Evolutionary conservation across 2,888 invertebrate genomes (phyloP), one percentile per base, ranked within the genome.

Genomic region (Peribatodes rhomboidaria): DNA sequence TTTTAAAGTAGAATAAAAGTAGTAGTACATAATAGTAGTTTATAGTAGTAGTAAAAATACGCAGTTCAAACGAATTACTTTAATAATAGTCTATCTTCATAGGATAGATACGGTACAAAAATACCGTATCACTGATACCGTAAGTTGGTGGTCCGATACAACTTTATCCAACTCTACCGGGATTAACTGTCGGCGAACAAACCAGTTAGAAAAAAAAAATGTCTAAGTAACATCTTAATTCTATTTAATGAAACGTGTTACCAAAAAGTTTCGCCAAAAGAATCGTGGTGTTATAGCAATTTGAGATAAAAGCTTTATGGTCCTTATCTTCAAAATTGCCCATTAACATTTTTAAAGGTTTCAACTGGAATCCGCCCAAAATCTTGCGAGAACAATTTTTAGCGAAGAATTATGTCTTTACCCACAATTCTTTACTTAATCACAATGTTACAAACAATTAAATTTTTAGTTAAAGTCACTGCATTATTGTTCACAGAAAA

Each of bases 281-380:
- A 42, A 55, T 18, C n/a, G 47, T 54, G 41, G 20, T 55, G 49
- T 54, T 55, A 42, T 16, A 54, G 64, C 59, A 54, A 64, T 64
- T 64, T 55, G 11, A 64, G 64, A 59, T 64, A 64, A 63, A 63
- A 53, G 44, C 59, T 35, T 50, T 49, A 55, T 64, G 55, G 49
- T 46, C 33, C 49, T 64, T 64, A 64, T 64, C 58, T 59, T 16
- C 27, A 49, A 58, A 63, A 64, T 64, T 54, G 59, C 59, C 64
- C 64, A 64, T 64, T 64, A 64, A 59, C 49, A 55, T 64, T 64
- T 63, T 64, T 54, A 55, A 47, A 59, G 57, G 63, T 35, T 59
- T 59, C 42, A 18, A 59, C 64, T 59, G 55, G 59, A 64, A 54
- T 55, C 49, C 44, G 49, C 64, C 42, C 55, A 64, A 60, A 42